Evolutionary conservation across 2,797 vertebrate species (phyloP).

Genomic region (Urocyon cinereoargenteus): DNA sequence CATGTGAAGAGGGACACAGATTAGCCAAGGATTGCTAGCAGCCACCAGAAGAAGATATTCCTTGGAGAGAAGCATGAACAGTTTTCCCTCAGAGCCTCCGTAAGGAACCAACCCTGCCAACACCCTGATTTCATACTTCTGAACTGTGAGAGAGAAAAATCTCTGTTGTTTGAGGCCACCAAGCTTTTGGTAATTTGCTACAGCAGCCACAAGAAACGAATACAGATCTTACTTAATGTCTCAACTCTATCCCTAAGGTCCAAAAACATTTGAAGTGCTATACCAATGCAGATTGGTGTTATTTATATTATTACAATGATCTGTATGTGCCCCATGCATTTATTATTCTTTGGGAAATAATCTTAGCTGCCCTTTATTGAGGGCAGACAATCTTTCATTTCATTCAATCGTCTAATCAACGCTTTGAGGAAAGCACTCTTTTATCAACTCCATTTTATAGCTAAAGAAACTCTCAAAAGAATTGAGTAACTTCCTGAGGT

Average conservation of each 20-base stretch:
- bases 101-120: neutral
- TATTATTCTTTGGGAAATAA: neutral
- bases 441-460: neutral
- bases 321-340: neutral
- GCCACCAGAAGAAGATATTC: neutral
- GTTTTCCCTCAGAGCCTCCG: neutral
- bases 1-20: neutral
- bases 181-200: neutral
- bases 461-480: neutral
- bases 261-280: neutral
- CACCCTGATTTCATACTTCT: neutral
- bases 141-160: neutral
- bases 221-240: neutral
- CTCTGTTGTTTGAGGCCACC: neutral
- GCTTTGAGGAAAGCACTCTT: neutral
- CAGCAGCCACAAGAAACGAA: neutral
- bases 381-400: neutral
- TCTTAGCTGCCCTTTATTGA: neutral
- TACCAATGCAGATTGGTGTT: neutral
- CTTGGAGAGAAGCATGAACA: neutral
- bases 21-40: neutral
- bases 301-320: neutral
- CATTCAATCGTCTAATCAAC: neutral
- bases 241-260: neutral
- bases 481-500: neutral